Base-by-base conservation (phyloP, 1,140 invertebrate species). In the Araneus ventricosus region DNA sequence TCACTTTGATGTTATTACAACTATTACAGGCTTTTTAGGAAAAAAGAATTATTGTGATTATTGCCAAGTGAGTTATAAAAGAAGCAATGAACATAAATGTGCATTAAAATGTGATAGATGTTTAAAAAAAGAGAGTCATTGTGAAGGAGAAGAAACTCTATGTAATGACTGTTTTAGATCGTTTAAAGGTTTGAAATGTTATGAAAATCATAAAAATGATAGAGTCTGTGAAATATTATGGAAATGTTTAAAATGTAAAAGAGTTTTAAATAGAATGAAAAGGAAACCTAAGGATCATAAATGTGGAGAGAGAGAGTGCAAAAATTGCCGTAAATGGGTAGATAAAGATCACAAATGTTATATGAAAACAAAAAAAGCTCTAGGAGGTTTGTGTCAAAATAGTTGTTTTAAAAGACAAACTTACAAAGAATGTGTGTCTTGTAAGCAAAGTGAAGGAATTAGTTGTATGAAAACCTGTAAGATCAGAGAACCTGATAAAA, bases 11-110 rank as follows among this genome's bases (percentile, higher is more conserved):
- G 45, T 86, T 3, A 86, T 86, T 87, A 67, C 85, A 63, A 22
- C 85, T 37, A 87, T 87, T 27, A 87, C 57, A 22, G 85, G 52
- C 45, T 86, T 86, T 86, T 61, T 61, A 59, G 84, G 45, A 30
- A 61, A 86, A 86, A 59, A 61, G 39, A 57, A 59, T 61, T 86
- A 86, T 86, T 59, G 84, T 34, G 30, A 63, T 87, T 87, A 87
- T 61, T 87, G 59, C 37, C 45, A 87, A 63, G 30, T 87, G n/a
- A 37, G 85, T 30, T 87, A 87, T n/a, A 87, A 63, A 22, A 87
- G 20, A 87, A 22, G 4, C 0, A 24, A 87, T 67, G 30, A 87
- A n/a, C 85, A 86, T 34, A 86, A 86, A 67, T 67, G 85, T 63
- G 5, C 34, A 59, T 39, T 87, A 61, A 86, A 86, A 20, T 87